Percentiles rank a stretch among this genome's conserved stretches.
Evolutionary conservation across 2,888 invertebrate genomes (phyloP).

Genomic region (Apeira syringaria): DNA sequence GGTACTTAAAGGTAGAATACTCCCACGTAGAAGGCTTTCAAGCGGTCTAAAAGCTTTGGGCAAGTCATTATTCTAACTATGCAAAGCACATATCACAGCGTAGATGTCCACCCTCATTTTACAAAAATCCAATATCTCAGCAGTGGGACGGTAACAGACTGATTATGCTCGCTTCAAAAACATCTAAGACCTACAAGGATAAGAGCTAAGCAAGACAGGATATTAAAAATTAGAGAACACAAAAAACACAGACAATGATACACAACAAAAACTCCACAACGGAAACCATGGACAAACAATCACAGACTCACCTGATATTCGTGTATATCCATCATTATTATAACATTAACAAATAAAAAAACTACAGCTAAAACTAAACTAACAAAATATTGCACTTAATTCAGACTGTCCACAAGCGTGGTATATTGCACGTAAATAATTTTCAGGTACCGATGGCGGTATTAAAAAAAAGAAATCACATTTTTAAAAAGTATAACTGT

Average conservation of each 20-base stretch:
- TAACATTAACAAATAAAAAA: slow-evolving; percentile 38
- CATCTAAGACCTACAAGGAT: slow-evolving; percentile 1
- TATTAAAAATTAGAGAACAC: slow-evolving; percentile 1
- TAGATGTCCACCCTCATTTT: too few species aligned
- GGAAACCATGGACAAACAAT: background rate
- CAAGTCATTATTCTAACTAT: too few species aligned
- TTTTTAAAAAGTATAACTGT: slow-evolving; percentile 31
- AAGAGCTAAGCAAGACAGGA: slow-evolving; percentile 7
- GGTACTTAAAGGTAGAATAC: too few species aligned
- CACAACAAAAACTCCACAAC: slow-evolving; percentile 6
- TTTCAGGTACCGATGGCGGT: slow-evolving; percentile 59
- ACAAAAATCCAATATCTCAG: too few species aligned
- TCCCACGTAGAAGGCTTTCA: too few species aligned
- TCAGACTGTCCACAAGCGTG: slow-evolving; percentile 72
- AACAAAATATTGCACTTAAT: slow-evolving; percentile 63
- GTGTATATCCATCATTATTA: slow-evolving; percentile 67
- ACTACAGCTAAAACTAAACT: slow-evolving; percentile 38
- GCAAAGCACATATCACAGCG: too few species aligned
- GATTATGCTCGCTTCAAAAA: too few species aligned
- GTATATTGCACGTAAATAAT: slow-evolving; percentile 65
- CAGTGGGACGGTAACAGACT: too few species aligned
- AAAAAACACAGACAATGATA: slow-evolving; percentile 22
- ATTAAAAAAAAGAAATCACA: slow-evolving; percentile 39
- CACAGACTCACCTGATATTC: slow-evolving; percentile 72
- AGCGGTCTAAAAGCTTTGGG: too few species aligned